Evolutionary conservation across 2,113 vertebrate species (phyloP), one percentile per base, ranked within the genome.

Genomic region (Ceyx margarethae): DNA sequence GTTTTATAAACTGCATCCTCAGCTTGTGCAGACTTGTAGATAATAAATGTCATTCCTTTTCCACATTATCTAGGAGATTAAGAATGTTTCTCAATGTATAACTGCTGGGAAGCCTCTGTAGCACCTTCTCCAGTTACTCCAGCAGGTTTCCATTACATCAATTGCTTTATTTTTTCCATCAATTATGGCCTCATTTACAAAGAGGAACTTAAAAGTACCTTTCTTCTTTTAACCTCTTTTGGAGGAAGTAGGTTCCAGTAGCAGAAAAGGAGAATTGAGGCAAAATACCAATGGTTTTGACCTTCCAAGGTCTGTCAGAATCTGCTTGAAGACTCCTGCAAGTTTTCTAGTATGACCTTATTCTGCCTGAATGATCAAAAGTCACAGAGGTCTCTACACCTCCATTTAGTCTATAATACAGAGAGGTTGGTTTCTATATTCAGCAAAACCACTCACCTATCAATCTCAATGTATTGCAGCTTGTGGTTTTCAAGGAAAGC

Each of bases 71-170:
- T 95, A 64, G 75, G 48, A 95, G 94, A 96, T 92, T 81, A 94
- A 88, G 88, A 95, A 95, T 90, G 65, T 88, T 95, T 89, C 88
- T 87, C 81, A 58, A 66, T 53, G 46, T 75, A 14, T 73, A 95
- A 95, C 90, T 96, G 60, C 93, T 95, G 95, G 78, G 72, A 95
- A 94, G 64, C 62, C 65, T 96, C 89, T 33, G 35, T 31, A 90
- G 68, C 92, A 94, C 95, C 78, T 96, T 95, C 94, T 96, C 81
- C 37, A 76, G 81, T 96, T 96, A 94, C 94, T 87, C 45, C 64
- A 91, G 33, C 48, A 90, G 82, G 90, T 91, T 95, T 96, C 91
- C 62, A 75, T 94, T 96, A 87, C 83, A 95, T 64, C 76, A 89
- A 46, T 68, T 84, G 48, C 77, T 93, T 95, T 90, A 76, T 85